A percentile compares a stretch with the other conserved stretches of the same genome.
phyloP scores from a whole-genome alignment of 2,888 invertebrate species.

The Hermaeophaga mercurialis region DNA sequence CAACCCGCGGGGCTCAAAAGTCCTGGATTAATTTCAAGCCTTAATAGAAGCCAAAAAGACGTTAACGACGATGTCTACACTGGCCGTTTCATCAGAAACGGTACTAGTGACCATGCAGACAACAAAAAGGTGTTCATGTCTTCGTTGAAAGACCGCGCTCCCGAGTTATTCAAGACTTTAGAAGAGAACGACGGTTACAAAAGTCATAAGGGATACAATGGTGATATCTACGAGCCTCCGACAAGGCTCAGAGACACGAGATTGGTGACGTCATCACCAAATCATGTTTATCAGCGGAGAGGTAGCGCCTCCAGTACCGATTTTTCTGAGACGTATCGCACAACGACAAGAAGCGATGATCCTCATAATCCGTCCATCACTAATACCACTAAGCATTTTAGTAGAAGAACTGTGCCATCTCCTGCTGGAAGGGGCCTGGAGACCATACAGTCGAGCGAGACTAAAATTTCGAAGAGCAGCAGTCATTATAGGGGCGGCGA shows the following conservation, averaged over 20 bases:
- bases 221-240: conserved; percentile 57
- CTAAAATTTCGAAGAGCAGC: conserved; percentile 66
- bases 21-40: conserved; percentile 84
- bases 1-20: conserved; percentile 78
- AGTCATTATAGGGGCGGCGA: conserved; percentile 38
- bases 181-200: conserved; percentile 62
- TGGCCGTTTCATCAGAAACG: conserved; percentile 64
- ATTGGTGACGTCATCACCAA: conserved; percentile 54
- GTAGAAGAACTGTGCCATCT: conserved; percentile 70
- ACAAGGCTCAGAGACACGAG: conserved; percentile 53
- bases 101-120: conserved; percentile 54
- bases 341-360: conserved; percentile 70
- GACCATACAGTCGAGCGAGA: conserved; percentile 73
- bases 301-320: conserved; percentile 73
- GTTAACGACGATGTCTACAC: conserved; percentile 65
- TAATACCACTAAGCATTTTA: conserved; percentile 71
- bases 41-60: conserved; percentile 82
- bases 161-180: conserved; percentile 72
- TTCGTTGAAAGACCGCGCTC: conserved; percentile 71
- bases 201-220: conserved; percentile 50
- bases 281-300: conserved; percentile 60
- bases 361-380: conserved; percentile 71
- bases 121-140: conserved; percentile 69
- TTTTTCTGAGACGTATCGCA: conserved; percentile 73
- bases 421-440: conserved; percentile 69